phyloP scores from a whole-genome alignment of 2,888 invertebrate species.

The Yponomeuta malinellus region DNA sequence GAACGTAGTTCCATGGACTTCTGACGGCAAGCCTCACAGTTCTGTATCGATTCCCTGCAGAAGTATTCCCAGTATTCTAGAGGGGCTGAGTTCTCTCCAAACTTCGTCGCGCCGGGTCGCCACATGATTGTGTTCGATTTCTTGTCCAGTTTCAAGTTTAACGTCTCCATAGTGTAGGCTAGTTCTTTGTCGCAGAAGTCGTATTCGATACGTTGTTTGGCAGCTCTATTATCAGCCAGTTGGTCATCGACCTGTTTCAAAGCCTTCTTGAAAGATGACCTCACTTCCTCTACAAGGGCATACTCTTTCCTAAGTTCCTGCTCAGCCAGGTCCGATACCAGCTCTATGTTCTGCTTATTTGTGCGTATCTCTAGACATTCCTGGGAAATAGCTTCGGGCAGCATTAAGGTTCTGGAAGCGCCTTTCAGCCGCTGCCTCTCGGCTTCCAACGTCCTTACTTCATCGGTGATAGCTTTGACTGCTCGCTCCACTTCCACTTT shows the following conservation, averaged over 20 bases:
- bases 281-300: constrained; percentile 81
- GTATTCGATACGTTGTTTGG: constrained; percentile 88
- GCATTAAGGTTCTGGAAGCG: constrained; percentile 78
- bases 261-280: constrained; percentile 76
- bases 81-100: constrained; percentile 81
- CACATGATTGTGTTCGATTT: constrained; percentile 83
- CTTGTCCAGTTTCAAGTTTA: constrained; percentile 81
- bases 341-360: constrained; percentile 81
- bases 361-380: constrained; percentile 85
- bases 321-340: constrained; percentile 85
- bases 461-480: constrained; percentile 80
- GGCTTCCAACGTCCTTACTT: constrained; percentile 80
- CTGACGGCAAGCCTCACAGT: constrained; percentile 84
- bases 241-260: constrained; percentile 81
- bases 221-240: constrained; percentile 83
- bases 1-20: constrained; percentile 83
- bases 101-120: constrained; percentile 86
- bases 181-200: constrained; percentile 95
- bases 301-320: constrained; percentile 86
- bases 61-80: constrained; percentile 90
- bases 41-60: constrained; percentile 84
- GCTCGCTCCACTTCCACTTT: constrained; percentile 84
- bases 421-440: constrained; percentile 81
- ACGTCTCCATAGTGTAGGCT: constrained; percentile 84
- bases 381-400: constrained; percentile 84